These are phyloP conservation scores for Oryzias celebensis DNA, from an alignment of 2,113 vertebrate genomes.

Conservation along the genomic window DNA sequence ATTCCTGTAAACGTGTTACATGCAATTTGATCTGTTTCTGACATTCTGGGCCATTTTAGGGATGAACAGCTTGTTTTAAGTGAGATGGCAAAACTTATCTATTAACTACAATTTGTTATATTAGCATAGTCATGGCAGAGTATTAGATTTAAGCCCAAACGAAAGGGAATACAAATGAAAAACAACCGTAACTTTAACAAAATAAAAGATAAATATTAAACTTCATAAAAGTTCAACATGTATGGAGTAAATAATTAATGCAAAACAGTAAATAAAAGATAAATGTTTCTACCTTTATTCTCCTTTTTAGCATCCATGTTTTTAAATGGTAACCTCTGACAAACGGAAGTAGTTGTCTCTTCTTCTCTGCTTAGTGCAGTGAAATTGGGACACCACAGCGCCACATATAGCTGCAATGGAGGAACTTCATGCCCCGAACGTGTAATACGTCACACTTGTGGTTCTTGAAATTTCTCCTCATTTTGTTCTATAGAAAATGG, in stretches of 20 bases:
- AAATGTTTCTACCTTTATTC: slow-evolving; percentile 40
- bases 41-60: no score
- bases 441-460: no score
- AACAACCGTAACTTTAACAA: slow-evolving; percentile 6
- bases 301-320: slow-evolving; percentile 67
- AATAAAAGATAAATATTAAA: background rate
- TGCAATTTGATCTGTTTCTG: no score
- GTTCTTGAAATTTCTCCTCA: no score
- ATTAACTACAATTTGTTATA: no score
- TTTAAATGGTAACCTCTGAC: slow-evolving; percentile 55
- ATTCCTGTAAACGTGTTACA: no score
- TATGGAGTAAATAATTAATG: accelerated
- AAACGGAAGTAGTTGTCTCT: slow-evolving; percentile 43
- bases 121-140: no score
- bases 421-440: no score
- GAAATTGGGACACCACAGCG: background rate
- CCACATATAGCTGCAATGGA: no score
- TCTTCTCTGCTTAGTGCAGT: background rate
- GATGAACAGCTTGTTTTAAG: no score
- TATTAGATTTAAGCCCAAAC: background rate
- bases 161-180: slow-evolving; percentile 12
- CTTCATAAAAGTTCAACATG: accelerated
- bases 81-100: no score
- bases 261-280: accelerated
- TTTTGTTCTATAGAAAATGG: no score